A percentile compares a stretch with the other conserved stretches of the same genome.
Evolutionary conservation across 2,113 vertebrate genomes (phyloP).

Genomic region (Neolamprologus ventralis): DNA sequence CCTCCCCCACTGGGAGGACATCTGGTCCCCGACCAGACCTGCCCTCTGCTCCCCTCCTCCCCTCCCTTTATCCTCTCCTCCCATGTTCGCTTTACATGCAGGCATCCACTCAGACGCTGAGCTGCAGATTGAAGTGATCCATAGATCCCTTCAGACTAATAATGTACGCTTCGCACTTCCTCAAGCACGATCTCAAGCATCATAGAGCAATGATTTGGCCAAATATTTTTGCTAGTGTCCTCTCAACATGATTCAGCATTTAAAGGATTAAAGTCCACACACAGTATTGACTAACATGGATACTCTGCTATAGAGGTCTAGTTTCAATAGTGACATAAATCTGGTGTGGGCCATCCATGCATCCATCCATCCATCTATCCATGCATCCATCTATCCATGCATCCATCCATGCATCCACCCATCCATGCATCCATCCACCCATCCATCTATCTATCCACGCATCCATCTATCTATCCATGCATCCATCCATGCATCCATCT

Average conservation of each 20-base stretch:
- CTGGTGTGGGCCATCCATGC: accelerated
- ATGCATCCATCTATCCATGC: accelerated
- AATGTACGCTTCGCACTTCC: neutral
- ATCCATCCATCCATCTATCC: accelerated
- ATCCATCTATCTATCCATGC: accelerated
- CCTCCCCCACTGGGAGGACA: slow-evolving; percentile 70
- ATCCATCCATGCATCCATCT: too few relatives aligned
- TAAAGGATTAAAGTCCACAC: neutral
- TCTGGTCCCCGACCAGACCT: slow-evolving; percentile 71
- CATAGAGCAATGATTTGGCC: neutral
- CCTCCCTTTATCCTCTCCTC: neutral
- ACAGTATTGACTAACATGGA: neutral
- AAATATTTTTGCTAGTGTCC: neutral
- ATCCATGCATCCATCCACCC: accelerated
- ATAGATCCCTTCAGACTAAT: slow-evolving; percentile 14
- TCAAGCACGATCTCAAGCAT: slow-evolving; percentile 9
- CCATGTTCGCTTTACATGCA: slow-evolving; percentile 27
- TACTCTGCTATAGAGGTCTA: neutral
- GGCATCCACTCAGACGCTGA: slow-evolving; percentile 42
- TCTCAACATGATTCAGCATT: neutral
- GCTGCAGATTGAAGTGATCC: slow-evolving; percentile 25
- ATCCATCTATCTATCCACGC: accelerated
- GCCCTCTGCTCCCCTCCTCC: slow-evolving; percentile 38
- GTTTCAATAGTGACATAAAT: neutral
- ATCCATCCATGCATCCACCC: accelerated